Conservation (phyloP, 2,888 invertebrate genomes). For the Dioctria linearis region DNA sequence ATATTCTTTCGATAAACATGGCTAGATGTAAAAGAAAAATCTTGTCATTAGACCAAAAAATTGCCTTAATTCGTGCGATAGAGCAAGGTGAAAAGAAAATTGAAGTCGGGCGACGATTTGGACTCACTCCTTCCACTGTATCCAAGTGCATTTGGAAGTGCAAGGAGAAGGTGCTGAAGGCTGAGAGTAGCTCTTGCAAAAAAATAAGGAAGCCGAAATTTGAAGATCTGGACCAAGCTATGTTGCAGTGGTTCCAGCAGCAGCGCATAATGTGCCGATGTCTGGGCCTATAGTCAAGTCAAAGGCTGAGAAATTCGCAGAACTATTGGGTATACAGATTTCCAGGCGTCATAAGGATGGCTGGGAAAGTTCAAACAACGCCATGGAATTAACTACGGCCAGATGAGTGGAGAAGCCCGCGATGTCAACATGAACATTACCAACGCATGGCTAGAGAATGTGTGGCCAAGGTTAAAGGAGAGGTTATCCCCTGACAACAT, state of each 20-base stretch:
- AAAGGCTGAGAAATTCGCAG: no score
- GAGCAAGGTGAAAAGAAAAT: not conserved
- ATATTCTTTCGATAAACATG: no score
- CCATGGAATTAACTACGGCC: no score
- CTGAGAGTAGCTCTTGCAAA: conserved; percentile 3
- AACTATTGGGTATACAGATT: not conserved
- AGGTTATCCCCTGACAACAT: no score
- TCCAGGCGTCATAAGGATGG: not conserved
- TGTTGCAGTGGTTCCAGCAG: not conserved
- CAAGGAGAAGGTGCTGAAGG: conserved; percentile 7
- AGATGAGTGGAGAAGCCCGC: no score
- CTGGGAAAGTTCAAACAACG: no score
- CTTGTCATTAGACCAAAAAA: not conserved
- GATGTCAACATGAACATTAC: no score
- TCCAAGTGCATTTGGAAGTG: not conserved
- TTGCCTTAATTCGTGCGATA: not conserved
- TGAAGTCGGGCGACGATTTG: no score
- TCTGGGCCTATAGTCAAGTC: no score
- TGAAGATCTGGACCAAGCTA: conserved; percentile 20
- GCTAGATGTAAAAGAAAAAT: conserved; percentile 15
- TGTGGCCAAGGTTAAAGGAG: no score
- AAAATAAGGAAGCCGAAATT: conserved; percentile 13
- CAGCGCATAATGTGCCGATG: conserved; percentile 25
- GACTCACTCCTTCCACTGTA: conserved; percentile 4
- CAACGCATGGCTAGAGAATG: no score